Evolutionary conservation across 2,113 vertebrate genomes (phyloP), one percentile per base, ranked within the genome.

Genomic region (Alosa alosa): DNA sequence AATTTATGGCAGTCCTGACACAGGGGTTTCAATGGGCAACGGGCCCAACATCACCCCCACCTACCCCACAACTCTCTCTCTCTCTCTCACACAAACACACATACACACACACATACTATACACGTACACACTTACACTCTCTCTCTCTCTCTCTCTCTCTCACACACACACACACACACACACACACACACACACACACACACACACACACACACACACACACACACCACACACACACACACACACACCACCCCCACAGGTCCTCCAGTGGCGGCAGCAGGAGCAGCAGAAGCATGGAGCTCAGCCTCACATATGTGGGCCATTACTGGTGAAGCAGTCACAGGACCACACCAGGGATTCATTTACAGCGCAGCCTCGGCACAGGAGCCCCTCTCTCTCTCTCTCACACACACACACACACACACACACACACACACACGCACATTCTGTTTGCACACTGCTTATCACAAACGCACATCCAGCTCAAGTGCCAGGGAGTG

Each of bases 1-100:
- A 94, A 94, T 95, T 94, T 95, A 95, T 92, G 93, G 93, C 94
- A 91, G 93, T 91, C 89, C 90, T 93, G 94, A 94, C 93, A 93
- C 92, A 36, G 25, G 85, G 87, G 93, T 94, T 93, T 87, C 91
- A 90, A 91, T 94, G 93, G 95, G 95, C 94, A 93, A 39, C 3
- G 85, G 92, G 95, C 94, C 94, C 94, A 94, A 93, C 91, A 89
- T 90, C 89, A 88, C 90, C 90, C 18, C 50, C 22, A 81, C 39
- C 82, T 64, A 82, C 36, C 83, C 50, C 64, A 22, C 60, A 64
- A 64, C 78, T 18, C n/a, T n/a, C 18, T n/a, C 55, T 39, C 36
- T 31, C 41, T 83, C 55, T 52, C 83, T 81, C 83, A 88, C 90
- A 92, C 91, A 91, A 93, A 91, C 91, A 90, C 93, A 64, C 60